These are phyloP conservation scores for Pseudococcus longispinus DNA, from an alignment of 2,888 invertebrate genomes.

Conservation along the genomic window DNA sequence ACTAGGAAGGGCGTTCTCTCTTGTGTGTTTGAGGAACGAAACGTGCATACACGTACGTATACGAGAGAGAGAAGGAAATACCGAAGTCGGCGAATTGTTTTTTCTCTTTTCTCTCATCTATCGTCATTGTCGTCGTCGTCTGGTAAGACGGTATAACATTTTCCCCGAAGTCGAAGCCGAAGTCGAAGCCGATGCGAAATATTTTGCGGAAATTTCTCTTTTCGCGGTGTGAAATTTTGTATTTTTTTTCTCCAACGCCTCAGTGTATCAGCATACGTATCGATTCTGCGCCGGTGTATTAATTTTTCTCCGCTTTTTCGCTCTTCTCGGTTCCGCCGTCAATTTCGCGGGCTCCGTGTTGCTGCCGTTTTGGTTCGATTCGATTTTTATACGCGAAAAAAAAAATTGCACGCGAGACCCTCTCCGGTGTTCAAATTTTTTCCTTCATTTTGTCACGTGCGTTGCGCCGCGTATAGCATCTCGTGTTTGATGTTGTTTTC, in stretches of 20 bases:
- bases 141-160: slow-evolving; percentile 55
- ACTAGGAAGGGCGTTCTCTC: slow-evolving; percentile 57
- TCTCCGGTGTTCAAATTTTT: neutral
- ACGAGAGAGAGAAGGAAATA: slow-evolving; percentile 54
- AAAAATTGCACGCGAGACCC: neutral
- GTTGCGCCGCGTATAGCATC: neutral
- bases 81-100: slow-evolving; percentile 50
- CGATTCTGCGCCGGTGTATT: slow-evolving; percentile 14
- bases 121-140: slow-evolving; percentile 56
- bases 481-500: neutral
- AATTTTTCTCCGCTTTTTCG: neutral
- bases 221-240: neutral
- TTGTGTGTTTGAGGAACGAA: slow-evolving; percentile 56
- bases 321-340: neutral
- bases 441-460: neutral
- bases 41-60: slow-evolving; percentile 45
- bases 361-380: too few species aligned
- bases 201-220: slow-evolving; percentile 20
- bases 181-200: neutral
- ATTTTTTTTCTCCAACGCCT: neutral
- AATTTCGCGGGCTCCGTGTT: neutral
- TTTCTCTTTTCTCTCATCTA: slow-evolving; percentile 56
- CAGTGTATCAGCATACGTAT: neutral
- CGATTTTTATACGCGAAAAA: neutral
- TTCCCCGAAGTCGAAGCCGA: slow-evolving; percentile 12